These are phyloP conservation scores for Girardinus metallicus DNA, from an alignment of 2,797 vertebrate species.

Conservation along the genomic window DNA sequence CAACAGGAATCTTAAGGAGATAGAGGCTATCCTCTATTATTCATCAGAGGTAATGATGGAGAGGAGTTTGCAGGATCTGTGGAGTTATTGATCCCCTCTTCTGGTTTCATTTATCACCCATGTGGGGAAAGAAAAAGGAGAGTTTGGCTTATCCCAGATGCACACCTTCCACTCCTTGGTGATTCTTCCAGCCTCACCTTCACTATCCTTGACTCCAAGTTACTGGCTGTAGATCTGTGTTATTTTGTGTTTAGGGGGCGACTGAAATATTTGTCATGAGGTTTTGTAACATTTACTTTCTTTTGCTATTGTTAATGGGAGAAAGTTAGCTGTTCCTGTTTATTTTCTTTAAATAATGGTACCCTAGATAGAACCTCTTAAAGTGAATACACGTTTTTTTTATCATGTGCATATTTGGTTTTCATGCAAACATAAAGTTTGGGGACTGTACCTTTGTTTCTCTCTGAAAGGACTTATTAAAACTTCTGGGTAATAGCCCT, in stretches of 20 bases:
- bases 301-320: not conserved
- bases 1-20: slow-evolving; percentile 53
- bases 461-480: slow-evolving; percentile 44
- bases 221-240: slow-evolving; percentile 3
- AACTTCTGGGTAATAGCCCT: slow-evolving; percentile 34
- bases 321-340: not conserved
- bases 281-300: not conserved
- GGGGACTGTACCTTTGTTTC: slow-evolving; percentile 29
- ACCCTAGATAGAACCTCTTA: not conserved
- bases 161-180: slow-evolving; percentile 42
- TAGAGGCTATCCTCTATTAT: slow-evolving; percentile 75
- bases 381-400: not conserved
- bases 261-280: not conserved
- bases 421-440: slow-evolving; percentile 20
- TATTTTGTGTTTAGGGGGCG: not conserved
- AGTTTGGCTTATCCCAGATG: slow-evolving; percentile 32
- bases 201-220: slow-evolving; percentile 10
- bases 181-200: slow-evolving; percentile 18
- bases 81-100: slow-evolving; percentile 76
- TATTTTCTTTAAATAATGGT: not conserved
- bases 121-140: slow-evolving; percentile 44
- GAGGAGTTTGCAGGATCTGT: slow-evolving; percentile 73
- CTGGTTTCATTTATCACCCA: slow-evolving; percentile 65
- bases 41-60: slow-evolving; percentile 79
- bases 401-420: not conserved